Evolutionary conservation across 2,888 invertebrate species (phyloP).

Genomic region (Orgyia antiqua): DNA sequence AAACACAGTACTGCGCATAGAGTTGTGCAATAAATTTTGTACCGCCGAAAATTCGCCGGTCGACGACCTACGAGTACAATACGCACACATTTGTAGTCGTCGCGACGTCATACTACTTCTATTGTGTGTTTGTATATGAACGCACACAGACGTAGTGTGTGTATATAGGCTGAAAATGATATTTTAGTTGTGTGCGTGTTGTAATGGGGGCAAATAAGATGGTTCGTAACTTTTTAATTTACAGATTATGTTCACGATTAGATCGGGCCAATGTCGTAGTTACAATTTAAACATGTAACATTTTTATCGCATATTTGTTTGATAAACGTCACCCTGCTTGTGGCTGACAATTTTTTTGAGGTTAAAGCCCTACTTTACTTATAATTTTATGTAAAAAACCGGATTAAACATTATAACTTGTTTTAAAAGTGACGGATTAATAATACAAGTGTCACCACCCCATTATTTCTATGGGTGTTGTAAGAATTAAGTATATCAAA

Average conservation of each 20-base stretch:
- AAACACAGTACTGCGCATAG: constrained; percentile 14
- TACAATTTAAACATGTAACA: constrained; percentile 6
- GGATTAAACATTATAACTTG: too few relatives aligned
- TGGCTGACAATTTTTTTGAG: not conserved
- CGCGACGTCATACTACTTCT: constrained; percentile 35
- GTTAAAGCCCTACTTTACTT: not conserved
- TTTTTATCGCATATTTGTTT: constrained; percentile 4
- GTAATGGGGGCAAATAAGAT: constrained; percentile 41
- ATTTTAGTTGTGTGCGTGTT: constrained; percentile 11
- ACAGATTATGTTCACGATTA: constrained; percentile 18
- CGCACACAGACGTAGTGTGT: constrained; percentile 22
- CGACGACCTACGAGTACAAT: constrained; percentile 32
- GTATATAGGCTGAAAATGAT: constrained; percentile 24
- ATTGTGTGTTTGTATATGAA: constrained; percentile 28
- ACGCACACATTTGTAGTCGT: constrained; percentile 28
- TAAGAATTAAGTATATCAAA: too few relatives aligned
- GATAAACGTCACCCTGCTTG: not conserved
- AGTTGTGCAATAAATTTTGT: constrained; percentile 44
- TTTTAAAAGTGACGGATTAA: too few relatives aligned
- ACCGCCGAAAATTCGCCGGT: constrained; percentile 47
- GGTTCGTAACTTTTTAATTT: constrained; percentile 31
- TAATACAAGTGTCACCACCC: too few relatives aligned
- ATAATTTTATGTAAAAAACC: not conserved
- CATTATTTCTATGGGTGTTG: too few relatives aligned
- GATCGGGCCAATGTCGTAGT: constrained; percentile 10